Base-by-base conservation (phyloP, 1,140 invertebrate genomes). In the Zaprionus tsacasi region DNA sequence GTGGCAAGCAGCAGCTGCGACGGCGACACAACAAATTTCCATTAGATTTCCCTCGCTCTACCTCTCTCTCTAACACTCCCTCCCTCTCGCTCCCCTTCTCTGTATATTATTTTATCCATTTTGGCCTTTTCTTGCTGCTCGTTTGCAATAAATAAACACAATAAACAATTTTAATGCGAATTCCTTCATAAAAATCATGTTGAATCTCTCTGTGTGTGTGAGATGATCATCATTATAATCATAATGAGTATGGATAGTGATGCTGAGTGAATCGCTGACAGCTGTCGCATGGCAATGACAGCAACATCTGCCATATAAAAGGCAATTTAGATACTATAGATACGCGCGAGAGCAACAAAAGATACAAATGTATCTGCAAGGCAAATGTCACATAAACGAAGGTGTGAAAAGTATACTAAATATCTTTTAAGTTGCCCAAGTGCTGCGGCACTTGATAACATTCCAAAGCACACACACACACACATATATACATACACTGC, bases 151-250 rank as follows among this genome's bases (percentile, higher is more conserved):
- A 88, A 88, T 88, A 88, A 88, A 88, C 83, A 88, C 81, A 88
- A 81, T 88, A 83, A 89, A 88, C 85, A 89, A 80, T 89, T 89
- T 88, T 89, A 88, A 89, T 88, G 83, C 85, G 83, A 88, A 88
- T 88, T 88, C 83, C 70, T 88, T 80, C 80, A 88, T 78, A 78
- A 88, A 87, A 87, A 70, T 80, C 77, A 88, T 76, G 61, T 81
- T 72, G 76, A 82, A 58, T 58, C 10, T n/a, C n/a, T n/a, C n/a
- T n/a, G n/a, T 70, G 58, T 74, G 58, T 69, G 57, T n/a, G 61
- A 8, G 69, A 58, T 15, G 64, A 55, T 21, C 64, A 54, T 40
- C 55, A 58, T 40, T 73, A 52, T 54, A 52, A 36, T 45, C 5
- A 72, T 72, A 35, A 81, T 71, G 57, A 74, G 74, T 48, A 15